Percentiles rank a stretch among this genome's conserved stretches.
These are phyloP conservation scores for Intellagama lesueurii DNA, from an alignment of 2,797 vertebrate species.

Conservation along the genomic window DNA sequence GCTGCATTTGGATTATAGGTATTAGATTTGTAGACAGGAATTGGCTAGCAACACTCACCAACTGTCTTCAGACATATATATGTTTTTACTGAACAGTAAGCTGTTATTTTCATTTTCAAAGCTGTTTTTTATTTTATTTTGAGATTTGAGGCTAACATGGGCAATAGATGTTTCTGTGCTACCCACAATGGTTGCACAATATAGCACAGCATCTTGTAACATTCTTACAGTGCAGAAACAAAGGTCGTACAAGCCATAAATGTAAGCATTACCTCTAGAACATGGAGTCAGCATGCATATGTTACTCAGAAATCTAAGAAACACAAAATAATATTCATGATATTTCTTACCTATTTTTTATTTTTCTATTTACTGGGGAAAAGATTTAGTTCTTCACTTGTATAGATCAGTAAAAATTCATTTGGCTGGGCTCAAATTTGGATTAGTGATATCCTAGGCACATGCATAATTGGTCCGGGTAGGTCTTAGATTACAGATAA, in stretches of 20 bases:
- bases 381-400: slow-evolving; percentile 31
- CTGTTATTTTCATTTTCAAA: slow-evolving; percentile 73
- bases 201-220: slow-evolving; percentile 43
- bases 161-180: slow-evolving; percentile 70
- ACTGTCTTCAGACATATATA: slow-evolving; percentile 72
- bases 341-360: background rate
- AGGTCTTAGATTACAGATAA: background rate
- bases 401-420: background rate
- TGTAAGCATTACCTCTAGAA: slow-evolving; percentile 31
- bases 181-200: slow-evolving; percentile 40
- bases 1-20: slow-evolving; percentile 43
- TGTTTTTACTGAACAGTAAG: slow-evolving; percentile 62
- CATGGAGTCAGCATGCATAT: background rate
- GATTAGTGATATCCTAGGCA: background rate
- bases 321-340: slow-evolving; percentile 24
- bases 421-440: slow-evolving; percentile 16
- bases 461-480: background rate
- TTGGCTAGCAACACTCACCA: slow-evolving; percentile 61
- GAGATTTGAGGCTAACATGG: slow-evolving; percentile 68
- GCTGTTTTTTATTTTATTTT: slow-evolving; percentile 68
- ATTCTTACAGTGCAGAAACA: slow-evolving; percentile 33
- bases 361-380: background rate
- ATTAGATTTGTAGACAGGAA: slow-evolving; percentile 63
- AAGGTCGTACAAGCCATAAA: slow-evolving; percentile 1
- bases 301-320: background rate